Evolutionary conservation across 1,140 invertebrate species (phyloP).

Genomic region (Mercenaria mercenaria): DNA sequence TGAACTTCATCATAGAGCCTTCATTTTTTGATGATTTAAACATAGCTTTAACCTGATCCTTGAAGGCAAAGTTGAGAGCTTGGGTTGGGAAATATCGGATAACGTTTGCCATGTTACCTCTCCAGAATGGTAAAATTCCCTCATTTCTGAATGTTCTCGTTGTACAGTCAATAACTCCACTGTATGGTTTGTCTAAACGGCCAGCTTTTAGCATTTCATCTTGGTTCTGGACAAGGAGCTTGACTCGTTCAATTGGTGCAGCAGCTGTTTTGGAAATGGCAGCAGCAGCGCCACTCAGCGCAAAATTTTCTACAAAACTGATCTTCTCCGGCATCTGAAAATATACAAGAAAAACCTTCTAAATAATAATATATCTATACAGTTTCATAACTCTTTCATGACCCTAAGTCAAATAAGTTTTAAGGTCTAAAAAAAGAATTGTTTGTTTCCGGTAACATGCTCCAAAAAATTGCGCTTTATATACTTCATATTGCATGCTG

Average conservation of each 20-base stretch:
- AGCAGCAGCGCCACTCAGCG: constrained; percentile 85
- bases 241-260: constrained; percentile 95
- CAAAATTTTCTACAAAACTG: constrained; percentile 85
- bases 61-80: constrained; percentile 98
- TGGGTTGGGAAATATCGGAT: constrained; percentile 96
- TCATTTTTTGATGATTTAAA: constrained; percentile 84
- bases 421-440: too few relatives aligned
- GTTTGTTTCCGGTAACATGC: too few relatives aligned
- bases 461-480: too few relatives aligned
- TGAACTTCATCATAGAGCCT: constrained; percentile 82
- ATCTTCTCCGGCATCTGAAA: constrained; percentile 58
- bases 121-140: constrained; percentile 93
- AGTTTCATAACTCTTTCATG: too few relatives aligned
- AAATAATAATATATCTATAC: too few relatives aligned
- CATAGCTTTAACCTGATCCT: constrained; percentile 93
- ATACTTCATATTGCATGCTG: too few relatives aligned
- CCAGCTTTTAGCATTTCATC: constrained; percentile 86
- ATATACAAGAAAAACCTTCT: too few relatives aligned
- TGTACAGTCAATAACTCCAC: constrained; percentile 86
- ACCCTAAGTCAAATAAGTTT: too few relatives aligned
- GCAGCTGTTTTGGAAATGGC: constrained; percentile 86
- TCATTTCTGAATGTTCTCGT: constrained; percentile 84
- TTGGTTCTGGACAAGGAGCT: constrained; percentile 92
- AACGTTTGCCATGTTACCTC: constrained; percentile 96
- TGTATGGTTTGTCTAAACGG: constrained; percentile 85